Evolutionary conservation across 2,797 vertebrate genomes (phyloP), one percentile per base, ranked within the genome.

Genomic region (Synaphobranchus kaupii): DNA sequence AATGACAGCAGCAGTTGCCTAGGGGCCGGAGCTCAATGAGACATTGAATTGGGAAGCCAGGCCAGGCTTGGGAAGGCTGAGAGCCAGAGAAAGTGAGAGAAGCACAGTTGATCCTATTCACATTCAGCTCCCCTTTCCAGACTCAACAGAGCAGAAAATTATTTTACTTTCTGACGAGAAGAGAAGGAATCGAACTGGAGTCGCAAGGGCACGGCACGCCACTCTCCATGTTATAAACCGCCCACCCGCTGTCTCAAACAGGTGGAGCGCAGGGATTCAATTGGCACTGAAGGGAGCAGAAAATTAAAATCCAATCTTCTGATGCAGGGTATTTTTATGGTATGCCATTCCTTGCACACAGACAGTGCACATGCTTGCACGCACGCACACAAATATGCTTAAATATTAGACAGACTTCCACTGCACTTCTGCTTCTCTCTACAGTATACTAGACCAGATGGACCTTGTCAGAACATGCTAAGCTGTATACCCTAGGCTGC

Each of bases 71-170:
- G 48, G 56, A 80, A 86, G 68, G 34, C 50, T 39, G 54, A 31
- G 20, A 82, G 47, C 88, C 85, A 48, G 80, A 39, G 81, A 76
- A 84, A 68, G 50, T 88, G 76, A 88, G 87, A 85, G 85, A 84
- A 39, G 83, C 80, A 54, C 85, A 71, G 68, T 28, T 68, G 47
- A 86, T 78, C 85, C 47, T 60, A 39, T 89, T 82, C 84, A 85
- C 66, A 83, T 87, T 86, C 66, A 63, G 15, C 44, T 68, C 86
- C 15, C 81, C 84, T 86, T 52, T 68, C 71, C 88, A 52, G 86
- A 86, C 13, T 84, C 84, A 86, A 87, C 85, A 48, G 83, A 91
- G 89, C 86, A 83, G 87, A 89, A 90, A 89, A 90, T 88, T 50
- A 82, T 71, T 54, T 47, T 60, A 86, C 48, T 88, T 71, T 89